Evolutionary conservation across 2,113 vertebrate species (phyloP).

Genomic region (Neotragus moschatus): DNA sequence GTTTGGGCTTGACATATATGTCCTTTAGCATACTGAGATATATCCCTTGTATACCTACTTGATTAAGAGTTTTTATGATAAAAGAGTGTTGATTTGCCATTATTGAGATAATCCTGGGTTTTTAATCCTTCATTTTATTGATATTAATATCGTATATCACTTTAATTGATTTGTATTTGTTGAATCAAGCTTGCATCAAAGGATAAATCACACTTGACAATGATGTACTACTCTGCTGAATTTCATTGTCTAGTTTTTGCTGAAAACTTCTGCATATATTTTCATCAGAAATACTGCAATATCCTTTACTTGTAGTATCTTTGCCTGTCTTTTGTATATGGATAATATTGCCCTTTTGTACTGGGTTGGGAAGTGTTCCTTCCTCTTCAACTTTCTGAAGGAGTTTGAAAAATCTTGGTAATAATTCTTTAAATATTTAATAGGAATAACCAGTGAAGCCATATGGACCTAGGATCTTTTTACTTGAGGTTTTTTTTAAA

Average conservation of each 20-base stretch:
- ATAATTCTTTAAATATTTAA: background rate
- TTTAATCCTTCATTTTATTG: background rate
- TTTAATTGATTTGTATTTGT: background rate
- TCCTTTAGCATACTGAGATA: background rate
- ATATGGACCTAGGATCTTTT: background rate
- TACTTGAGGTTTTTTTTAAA: background rate
- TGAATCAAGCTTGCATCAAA: background rate
- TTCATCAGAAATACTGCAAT: background rate
- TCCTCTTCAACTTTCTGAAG: background rate
- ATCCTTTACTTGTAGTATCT: background rate
- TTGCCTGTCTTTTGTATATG: background rate
- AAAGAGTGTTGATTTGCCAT: background rate
- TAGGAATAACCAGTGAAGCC: background rate
- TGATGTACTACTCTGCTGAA: background rate
- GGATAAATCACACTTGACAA: background rate
- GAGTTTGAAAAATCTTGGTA: background rate
- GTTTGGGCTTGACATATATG: background rate
- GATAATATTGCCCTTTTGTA: background rate
- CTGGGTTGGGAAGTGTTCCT: background rate
- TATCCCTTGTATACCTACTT: background rate
- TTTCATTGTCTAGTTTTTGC: background rate
- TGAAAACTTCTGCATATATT: background rate
- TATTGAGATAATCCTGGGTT: background rate
- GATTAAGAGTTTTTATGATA: background rate
- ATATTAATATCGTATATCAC: background rate